Base-by-base conservation (phyloP, 2,797 vertebrate species). In the Pseudopleuronectes americanus region DNA sequence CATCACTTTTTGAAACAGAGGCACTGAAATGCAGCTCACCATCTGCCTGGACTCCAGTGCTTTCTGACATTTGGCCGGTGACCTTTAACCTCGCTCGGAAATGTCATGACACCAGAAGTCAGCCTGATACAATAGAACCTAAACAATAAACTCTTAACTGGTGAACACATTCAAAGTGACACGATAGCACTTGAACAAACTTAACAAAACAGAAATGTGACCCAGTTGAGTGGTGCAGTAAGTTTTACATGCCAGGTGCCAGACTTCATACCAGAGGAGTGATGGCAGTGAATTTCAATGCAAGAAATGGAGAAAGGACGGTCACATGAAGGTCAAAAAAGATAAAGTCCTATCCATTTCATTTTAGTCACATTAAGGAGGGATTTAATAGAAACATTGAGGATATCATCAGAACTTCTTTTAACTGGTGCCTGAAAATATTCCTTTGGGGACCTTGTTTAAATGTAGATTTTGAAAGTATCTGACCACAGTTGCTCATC, bases 41-140 rank as follows among this genome's bases (percentile, higher is more conserved):
- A 94, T 93, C 93, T 94, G 93, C 84, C 77, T 28, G n/a, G 36
- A 63, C 67, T 68, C 43, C 76, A 69, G 49, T 28, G 57, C 62
- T 57, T 23, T 41, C 60, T 90, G 90, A 92, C 90, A 87, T 90
- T 92, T 90, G 90, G 85, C 74, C 80, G 74, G 19, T 57, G 85
- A 91, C 92, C 92, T 92, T 88, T 93, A 83, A 92, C 92, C 90
- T 88, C 58, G 57, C 17, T 67, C 65, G 66, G 77, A 90, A 91
- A 92, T 91, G 90, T 92, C 90, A 90, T 62, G 75, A 77, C 84
- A 88, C 64, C 53, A 73, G 84, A 84, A 73, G 76, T 89, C 86
- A 86, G 58, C 57, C 69, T 14, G 24, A 80, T 66, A 77, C 70
- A 52, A 81, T 74, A 71, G 28, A 74, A 24, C 45, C 21, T 51